These are phyloP conservation scores for Microchrysa polita DNA, from an alignment of 2,888 invertebrate genomes.

Conservation along the genomic window DNA sequence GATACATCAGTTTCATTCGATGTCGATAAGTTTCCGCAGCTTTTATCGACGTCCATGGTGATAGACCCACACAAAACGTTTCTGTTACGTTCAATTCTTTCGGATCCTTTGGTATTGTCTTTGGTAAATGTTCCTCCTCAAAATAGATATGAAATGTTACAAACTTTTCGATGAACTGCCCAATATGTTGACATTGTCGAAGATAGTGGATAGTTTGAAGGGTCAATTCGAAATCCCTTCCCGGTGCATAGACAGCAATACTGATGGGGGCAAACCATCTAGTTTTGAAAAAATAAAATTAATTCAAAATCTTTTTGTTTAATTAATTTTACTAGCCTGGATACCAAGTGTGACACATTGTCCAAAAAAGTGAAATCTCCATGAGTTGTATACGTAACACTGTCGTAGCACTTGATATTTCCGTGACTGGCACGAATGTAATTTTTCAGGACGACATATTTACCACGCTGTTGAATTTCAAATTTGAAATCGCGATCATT, in stretches of 20 bases:
- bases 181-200: constrained; percentile 76
- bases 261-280: constrained; percentile 90
- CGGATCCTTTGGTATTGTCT: constrained; percentile 73
- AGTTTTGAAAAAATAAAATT: constrained; percentile 49
- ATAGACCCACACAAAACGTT: constrained; percentile 76
- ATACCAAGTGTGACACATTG: constrained; percentile 84
- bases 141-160: constrained; percentile 92
- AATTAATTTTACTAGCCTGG: constrained; percentile 68
- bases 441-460: constrained; percentile 90
- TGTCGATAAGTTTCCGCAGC: constrained; percentile 78
- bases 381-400: constrained; percentile 91
- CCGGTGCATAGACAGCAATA: constrained; percentile 87
- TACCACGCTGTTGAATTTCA: constrained; percentile 76
- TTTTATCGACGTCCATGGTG: constrained; percentile 76
- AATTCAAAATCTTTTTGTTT: too few species aligned
- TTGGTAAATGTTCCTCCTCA: constrained; percentile 85
- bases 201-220: constrained; percentile 83
- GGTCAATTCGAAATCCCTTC: constrained; percentile 80
- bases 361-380: constrained; percentile 91
- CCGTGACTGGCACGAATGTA: constrained; percentile 80
- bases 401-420: constrained; percentile 78
- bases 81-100: constrained; percentile 68
- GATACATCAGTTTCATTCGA: constrained; percentile 83
- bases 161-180: constrained; percentile 76
- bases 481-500: constrained; percentile 71